Evolutionary conservation across 2,888 invertebrate genomes (phyloP), one percentile per base, ranked within the genome.

Genomic region (Lomographa bimaculata): DNA sequence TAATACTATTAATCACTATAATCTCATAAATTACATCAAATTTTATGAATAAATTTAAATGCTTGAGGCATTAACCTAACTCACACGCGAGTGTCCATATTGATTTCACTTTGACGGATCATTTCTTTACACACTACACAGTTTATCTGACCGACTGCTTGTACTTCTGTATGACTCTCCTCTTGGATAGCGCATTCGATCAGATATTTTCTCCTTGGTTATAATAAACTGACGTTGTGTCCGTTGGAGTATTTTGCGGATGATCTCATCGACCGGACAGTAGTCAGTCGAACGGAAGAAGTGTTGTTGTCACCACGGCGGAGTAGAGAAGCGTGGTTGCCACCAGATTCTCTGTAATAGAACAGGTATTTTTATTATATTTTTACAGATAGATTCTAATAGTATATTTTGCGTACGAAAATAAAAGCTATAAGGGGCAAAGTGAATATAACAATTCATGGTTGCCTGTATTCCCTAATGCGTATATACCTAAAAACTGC

Each of bases 221-320:
- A 87, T 77, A 85, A 81, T 5, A 84, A 64, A 54, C 79, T 83
- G 5, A 77, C 65, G 33, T 84, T 84, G 12, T 84, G 63, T 2
- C 85, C 85, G 20, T 82, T 85, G 1, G 80, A 80, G 53, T 78
- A 79, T 65, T 85, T 89, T 0, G 76, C 53, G 1, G 86, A 86
- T 1, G 84, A 85, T 6, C 85, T 58, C 6, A 82, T 46, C 0
- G 85, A 85, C 6, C 86, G 57, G 23, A 85, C 75, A 0, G 85
- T 82, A 0, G 86, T 87, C 35, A 86, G 52, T 24, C 87, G 64
- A 1, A 85, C 70, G 7, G 87, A 87, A 0, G 87, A 87, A 0
- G 83, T 85, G 38, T 78, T 83, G 45, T 78, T 77, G 43, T 87
- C 85, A 0, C 83, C 81, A 1, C 86, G 78, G 0, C 85, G 78